Conservation (phyloP, 2,113 vertebrate genomes). For the mouse (Mus musculus) region DNA sequence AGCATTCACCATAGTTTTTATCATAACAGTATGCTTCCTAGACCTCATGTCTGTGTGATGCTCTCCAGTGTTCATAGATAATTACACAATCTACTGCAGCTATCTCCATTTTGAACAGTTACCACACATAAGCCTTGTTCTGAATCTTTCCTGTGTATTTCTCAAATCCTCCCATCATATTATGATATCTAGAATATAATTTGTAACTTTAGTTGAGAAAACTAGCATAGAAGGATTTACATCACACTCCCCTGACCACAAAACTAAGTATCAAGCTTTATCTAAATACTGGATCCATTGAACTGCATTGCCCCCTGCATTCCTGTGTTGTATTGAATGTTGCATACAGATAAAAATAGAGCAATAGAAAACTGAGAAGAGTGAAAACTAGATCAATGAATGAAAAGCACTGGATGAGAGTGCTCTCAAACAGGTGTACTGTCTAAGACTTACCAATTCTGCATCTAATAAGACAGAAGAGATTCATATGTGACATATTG, state of each 20-base stretch:
- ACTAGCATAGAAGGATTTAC: not conserved
- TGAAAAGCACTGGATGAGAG: not conserved
- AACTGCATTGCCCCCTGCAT: not conserved
- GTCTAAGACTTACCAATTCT: not conserved
- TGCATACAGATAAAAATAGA: not conserved
- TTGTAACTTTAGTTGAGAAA: conserved; percentile 18
- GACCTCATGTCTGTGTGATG: not conserved
- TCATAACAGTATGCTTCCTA: not conserved
- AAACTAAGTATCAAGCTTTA: not conserved
- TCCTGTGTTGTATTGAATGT: not conserved
- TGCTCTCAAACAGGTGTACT: not conserved
- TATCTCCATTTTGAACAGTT: not conserved
- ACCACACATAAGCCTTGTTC: not conserved
- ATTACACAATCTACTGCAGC: not conserved
- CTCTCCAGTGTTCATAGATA: not conserved
- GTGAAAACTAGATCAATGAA: not conserved
- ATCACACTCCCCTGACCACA: not conserved
- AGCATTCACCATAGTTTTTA: not conserved
- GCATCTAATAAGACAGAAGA: not conserved
- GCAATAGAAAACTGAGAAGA: not conserved
- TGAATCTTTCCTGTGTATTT: not conserved
- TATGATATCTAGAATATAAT: not conserved
- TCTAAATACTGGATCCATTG: not conserved
- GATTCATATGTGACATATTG: not conserved
- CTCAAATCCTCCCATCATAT: not conserved